phyloP scores from a whole-genome alignment of 2,797 vertebrate genomes.

The Xerus rutilus region DNA sequence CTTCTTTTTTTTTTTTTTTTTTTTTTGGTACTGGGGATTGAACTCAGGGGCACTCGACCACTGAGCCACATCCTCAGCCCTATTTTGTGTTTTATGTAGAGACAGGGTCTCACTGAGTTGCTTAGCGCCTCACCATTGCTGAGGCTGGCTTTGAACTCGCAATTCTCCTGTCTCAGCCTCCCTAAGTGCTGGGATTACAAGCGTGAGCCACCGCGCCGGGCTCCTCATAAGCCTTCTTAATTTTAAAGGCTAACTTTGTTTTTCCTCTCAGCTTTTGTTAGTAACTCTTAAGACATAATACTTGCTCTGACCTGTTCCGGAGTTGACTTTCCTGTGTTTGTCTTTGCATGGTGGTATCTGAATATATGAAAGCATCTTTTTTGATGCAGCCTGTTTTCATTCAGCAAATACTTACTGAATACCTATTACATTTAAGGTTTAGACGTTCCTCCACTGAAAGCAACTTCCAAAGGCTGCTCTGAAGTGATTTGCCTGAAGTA shows the following conservation, averaged over 20 bases:
- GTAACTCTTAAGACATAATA: neutral
- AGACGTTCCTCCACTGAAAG: neutral
- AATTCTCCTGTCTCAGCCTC: no score
- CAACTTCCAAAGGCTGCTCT: neutral
- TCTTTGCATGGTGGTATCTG: conserved; percentile 30
- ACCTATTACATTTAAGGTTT: neutral
- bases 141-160: no score
- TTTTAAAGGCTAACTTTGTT: conserved; percentile 4
- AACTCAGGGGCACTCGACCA: no score
- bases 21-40: no score
- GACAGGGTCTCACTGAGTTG: no score
- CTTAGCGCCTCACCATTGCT: no score
- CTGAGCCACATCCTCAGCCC: no score
- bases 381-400: conserved; percentile 29
- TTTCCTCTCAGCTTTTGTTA: conserved; percentile 35
- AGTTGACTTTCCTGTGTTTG: neutral
- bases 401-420: neutral
- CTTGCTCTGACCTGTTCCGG: neutral
- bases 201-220: no score
- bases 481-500: neutral
- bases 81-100: no score
- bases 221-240: neutral
- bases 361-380: conserved; percentile 28
- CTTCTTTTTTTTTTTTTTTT: no score
- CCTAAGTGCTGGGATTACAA: no score